Percentiles rank a stretch among this genome's conserved stretches.
These are phyloP conservation scores for Melikaiella ostensackeni DNA, from an alignment of 2,888 invertebrate species.

Conservation along the genomic window DNA sequence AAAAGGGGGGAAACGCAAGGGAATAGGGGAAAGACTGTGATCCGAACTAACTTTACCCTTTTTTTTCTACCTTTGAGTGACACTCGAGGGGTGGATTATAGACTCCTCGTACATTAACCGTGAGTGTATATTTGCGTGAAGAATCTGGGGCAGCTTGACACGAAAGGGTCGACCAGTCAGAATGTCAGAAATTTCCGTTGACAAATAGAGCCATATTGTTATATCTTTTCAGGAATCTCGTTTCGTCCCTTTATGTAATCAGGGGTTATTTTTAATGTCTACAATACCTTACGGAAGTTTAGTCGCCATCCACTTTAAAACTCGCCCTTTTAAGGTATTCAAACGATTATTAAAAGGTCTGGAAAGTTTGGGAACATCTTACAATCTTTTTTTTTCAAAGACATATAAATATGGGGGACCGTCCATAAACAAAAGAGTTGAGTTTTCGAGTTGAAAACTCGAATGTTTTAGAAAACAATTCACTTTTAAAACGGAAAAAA, in stretches of 20 bases:
- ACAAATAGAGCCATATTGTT: constrained; percentile 22
- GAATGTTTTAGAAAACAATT: no score
- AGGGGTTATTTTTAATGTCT: neutral
- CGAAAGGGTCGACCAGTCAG: constrained; percentile 31
- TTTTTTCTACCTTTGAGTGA: constrained; percentile 21
- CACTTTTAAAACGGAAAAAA: no score
- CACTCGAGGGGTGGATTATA: constrained; percentile 21
- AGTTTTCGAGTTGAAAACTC: no score
- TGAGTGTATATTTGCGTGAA: constrained; percentile 10
- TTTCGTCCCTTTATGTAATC: neutral
- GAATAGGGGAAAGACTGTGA: neutral
- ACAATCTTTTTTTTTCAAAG: neutral
- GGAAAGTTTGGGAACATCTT: neutral
- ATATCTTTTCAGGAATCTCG: neutral
- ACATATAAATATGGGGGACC: no score
- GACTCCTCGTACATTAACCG: constrained; percentile 12
- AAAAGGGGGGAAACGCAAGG: no score
- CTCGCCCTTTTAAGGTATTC: neutral
- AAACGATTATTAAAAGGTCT: neutral
- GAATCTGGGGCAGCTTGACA: constrained; percentile 30
- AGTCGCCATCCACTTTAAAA: neutral
- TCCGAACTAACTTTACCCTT: constrained; percentile 12
- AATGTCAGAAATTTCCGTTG: constrained; percentile 28
- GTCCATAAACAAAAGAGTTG: no score
- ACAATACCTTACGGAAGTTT: neutral